Evolutionary conservation across 2,888 invertebrate species (phyloP).

Genomic region (Hyles lineata): DNA sequence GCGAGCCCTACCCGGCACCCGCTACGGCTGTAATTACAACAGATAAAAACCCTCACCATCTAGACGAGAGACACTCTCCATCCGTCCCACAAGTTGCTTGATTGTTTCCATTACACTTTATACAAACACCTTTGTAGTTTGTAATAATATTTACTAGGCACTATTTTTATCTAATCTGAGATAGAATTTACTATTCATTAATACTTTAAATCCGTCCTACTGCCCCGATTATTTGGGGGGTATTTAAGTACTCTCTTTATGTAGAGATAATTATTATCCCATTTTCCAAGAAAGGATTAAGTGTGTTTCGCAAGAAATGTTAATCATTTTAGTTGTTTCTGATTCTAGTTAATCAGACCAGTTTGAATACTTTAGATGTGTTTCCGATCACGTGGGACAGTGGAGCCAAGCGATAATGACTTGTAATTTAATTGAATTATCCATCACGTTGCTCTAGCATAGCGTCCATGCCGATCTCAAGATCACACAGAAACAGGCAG

Average conservation of each 20-base stretch:
- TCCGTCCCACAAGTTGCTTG: constrained; percentile 41
- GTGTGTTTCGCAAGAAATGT: no score
- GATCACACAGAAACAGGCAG: neutral
- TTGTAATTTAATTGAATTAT: constrained; percentile 64
- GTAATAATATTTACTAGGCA: neutral
- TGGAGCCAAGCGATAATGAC: constrained; percentile 57
- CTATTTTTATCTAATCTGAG: no score
- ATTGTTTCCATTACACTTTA: constrained; percentile 21
- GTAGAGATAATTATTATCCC: no score
- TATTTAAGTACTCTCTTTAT: no score
- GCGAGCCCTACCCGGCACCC: constrained; percentile 41
- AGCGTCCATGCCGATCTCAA: constrained; percentile 39
- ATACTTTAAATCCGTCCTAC: no score
- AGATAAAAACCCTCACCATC: constrained; percentile 57
- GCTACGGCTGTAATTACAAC: constrained; percentile 55
- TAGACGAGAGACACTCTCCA: constrained; percentile 59
- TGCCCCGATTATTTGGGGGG: no score
- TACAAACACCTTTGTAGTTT: neutral
- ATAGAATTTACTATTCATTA: no score
- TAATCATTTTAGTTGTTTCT: no score
- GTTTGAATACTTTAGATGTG: neutral
- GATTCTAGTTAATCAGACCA: no score
- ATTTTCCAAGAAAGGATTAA: no score
- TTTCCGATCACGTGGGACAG: constrained; percentile 46
- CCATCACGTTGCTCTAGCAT: constrained; percentile 51